phyloP scores from a whole-genome alignment of 2,113 vertebrate genomes.

The Tylochromis polylepis region DNA sequence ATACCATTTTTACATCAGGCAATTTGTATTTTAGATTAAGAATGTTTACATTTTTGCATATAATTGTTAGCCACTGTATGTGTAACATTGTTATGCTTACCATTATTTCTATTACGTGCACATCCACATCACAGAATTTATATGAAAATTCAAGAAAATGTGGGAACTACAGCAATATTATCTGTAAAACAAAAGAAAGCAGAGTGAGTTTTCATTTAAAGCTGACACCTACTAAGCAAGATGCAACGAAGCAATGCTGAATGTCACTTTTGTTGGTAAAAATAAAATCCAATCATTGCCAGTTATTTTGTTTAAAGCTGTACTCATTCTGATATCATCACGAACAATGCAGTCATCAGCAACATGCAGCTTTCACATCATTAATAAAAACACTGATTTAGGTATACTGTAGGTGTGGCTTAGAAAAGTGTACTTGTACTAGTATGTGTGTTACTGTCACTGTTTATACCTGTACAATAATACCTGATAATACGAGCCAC shows the following conservation, averaged over 20 bases:
- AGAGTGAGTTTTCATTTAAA: neutral
- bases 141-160: neutral
- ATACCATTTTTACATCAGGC: neutral
- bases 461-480: neutral
- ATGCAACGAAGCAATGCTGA: neutral
- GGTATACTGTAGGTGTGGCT: neutral
- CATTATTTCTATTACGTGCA: conserved; percentile 37
- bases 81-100: neutral
- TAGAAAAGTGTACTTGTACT: neutral
- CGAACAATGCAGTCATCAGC: neutral
- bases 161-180: neutral
- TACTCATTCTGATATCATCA: neutral
- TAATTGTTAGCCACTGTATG: neutral
- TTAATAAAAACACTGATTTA: neutral
- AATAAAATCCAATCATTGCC: neutral
- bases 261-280: neutral
- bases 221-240: neutral
- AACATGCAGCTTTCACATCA: neutral
- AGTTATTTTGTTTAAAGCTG: neutral
- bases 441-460: neutral
- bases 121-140: conserved; percentile 32
- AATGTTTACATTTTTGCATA: neutral
- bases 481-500: neutral
- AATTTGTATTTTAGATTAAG: neutral
- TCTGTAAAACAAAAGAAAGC: conserved; percentile 11